Conservation (phyloP, 2,113 vertebrate species). For the Lanius collurio region DNA sequence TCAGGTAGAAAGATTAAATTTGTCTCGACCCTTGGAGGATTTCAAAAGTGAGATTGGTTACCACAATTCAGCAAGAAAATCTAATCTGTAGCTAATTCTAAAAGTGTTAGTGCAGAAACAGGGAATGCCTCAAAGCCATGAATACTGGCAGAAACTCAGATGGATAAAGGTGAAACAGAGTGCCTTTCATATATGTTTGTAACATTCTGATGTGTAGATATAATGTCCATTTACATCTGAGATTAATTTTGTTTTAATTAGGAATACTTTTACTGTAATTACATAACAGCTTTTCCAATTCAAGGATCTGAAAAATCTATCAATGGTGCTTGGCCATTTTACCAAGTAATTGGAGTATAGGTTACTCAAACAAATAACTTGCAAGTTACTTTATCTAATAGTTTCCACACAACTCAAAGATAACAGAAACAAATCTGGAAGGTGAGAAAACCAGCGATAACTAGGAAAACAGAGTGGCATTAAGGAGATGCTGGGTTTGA, state of each 20-base stretch:
- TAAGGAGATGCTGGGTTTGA: neutral
- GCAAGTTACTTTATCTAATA: neutral
- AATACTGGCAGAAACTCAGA: neutral
- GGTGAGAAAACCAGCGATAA: neutral
- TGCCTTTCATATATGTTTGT: neutral
- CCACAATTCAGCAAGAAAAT: neutral
- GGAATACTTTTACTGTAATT: neutral
- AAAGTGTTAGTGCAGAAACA: neutral
- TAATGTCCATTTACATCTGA: neutral
- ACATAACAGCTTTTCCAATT: neutral
- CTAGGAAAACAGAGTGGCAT: neutral
- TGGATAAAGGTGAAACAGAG: neutral
- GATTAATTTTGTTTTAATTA: neutral
- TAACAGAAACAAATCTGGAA: neutral
- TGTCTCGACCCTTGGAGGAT: neutral
- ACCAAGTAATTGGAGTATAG: neutral
- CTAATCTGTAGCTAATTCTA: neutral
- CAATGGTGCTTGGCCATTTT: neutral
- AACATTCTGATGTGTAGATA: neutral
- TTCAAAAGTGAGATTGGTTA: neutral
- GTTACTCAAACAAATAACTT: neutral
- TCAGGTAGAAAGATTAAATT: constrained; percentile 1
- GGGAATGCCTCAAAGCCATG: neutral
- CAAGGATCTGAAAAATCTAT: neutral
- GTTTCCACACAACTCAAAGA: neutral